A percentile compares a stretch with the other conserved stretches of the same genome.
Conservation (phyloP, 1,140 invertebrate genomes). For the Ips nitidus region DNA sequence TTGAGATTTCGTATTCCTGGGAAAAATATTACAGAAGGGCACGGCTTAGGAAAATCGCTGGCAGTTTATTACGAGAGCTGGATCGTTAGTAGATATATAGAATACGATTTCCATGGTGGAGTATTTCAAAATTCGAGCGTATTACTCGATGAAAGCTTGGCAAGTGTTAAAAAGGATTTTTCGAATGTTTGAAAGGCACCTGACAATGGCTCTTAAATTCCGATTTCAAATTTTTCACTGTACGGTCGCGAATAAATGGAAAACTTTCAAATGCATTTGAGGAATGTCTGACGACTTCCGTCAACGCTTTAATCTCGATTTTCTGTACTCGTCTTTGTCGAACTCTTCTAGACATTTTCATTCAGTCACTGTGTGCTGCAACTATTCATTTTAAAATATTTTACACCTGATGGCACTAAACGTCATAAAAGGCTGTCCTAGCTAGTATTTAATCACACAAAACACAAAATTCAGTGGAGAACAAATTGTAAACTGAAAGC, state of each 20-base stretch:
- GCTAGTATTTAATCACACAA: too few species aligned
- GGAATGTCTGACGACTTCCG: too few species aligned
- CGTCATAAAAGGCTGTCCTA: too few species aligned
- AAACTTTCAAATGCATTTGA: neutral
- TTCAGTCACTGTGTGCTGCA: too few species aligned
- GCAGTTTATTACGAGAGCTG: slow-evolving; percentile 8
- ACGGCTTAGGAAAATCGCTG: slow-evolving; percentile 12
- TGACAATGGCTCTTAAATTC: neutral
- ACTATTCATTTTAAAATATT: too few species aligned
- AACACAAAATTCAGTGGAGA: too few species aligned
- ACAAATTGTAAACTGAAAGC: too few species aligned
- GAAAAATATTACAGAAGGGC: slow-evolving; percentile 13
- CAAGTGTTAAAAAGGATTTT: slow-evolving; percentile 2
- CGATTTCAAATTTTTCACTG: too few species aligned
- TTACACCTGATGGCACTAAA: too few species aligned
- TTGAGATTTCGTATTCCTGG: slow-evolving; percentile 12
- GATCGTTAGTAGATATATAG: slow-evolving; percentile 10
- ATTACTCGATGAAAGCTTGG: slow-evolving; percentile 1
- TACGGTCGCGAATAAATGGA: neutral
- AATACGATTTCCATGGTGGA: slow-evolving; percentile 9
- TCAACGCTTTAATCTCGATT: too few species aligned
- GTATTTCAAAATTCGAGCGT: slow-evolving; percentile 3
- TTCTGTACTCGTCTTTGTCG: too few species aligned
- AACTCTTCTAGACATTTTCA: too few species aligned
- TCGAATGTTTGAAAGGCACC: neutral